Evolutionary conservation across 2,888 invertebrate genomes (phyloP).

Genomic region (Drosophila meridionalis): DNA sequence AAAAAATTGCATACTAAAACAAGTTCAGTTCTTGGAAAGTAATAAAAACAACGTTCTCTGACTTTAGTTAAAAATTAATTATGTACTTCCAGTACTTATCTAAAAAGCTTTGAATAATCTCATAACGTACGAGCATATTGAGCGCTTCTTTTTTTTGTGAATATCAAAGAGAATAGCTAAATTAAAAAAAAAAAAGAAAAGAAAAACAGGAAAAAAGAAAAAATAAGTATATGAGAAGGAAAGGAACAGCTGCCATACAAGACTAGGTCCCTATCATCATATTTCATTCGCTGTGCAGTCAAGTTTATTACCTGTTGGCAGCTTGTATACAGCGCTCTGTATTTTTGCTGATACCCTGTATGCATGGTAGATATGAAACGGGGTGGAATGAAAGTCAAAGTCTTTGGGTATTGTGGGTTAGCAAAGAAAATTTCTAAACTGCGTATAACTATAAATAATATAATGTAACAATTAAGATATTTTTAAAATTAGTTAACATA

Average conservation of each 20-base stretch:
- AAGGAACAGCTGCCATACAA: conserved; percentile 22
- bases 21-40: neutral
- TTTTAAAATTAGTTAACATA: no score
- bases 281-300: conserved; percentile 22
- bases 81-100: conserved; percentile 1
- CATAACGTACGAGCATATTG: neutral
- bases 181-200: conserved; percentile 13
- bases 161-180: conserved; percentile 36
- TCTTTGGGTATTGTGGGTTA: neutral
- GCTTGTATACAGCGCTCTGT: conserved; percentile 8
- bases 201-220: neutral
- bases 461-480: no score
- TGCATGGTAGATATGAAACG: neutral
- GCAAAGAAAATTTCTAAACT: neutral
- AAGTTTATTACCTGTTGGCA: conserved; percentile 45
- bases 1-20: no score
- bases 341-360: conserved; percentile 13
- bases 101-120: conserved; percentile 15
- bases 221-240: neutral
- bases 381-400: neutral
- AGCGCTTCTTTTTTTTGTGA: neutral
- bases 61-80: neutral
- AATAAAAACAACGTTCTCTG: neutral
- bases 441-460: no score
- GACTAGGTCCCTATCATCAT: conserved; percentile 14